Percentiles rank a stretch among this genome's conserved stretches.
Conservation (phyloP, 2,797 vertebrate species). For the Toxotes lorentzi region DNA sequence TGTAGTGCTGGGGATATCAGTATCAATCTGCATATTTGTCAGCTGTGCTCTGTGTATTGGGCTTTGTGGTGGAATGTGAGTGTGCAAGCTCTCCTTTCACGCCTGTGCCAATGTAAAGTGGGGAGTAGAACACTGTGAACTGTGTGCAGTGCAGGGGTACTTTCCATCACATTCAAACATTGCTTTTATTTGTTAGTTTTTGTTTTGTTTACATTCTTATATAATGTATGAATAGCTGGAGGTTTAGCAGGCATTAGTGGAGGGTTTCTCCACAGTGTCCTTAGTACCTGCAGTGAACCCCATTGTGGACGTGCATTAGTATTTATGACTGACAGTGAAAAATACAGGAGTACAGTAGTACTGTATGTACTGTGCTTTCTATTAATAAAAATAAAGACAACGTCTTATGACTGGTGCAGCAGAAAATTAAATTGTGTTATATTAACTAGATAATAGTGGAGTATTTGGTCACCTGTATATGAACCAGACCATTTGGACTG, state of each 20-base stretch:
- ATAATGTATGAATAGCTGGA: background rate
- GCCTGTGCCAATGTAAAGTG: slow-evolving; percentile 48
- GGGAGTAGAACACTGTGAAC: slow-evolving; percentile 34
- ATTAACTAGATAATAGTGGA: background rate
- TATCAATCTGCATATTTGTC: slow-evolving; percentile 71
- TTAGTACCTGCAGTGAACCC: background rate
- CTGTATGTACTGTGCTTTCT: background rate
- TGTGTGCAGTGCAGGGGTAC: background rate
- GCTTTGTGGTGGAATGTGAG: slow-evolving; percentile 65
- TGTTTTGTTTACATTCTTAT: slow-evolving; percentile 17
- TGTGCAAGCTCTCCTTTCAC: slow-evolving; percentile 53
- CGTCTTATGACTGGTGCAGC: background rate
- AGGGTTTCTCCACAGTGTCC: background rate
- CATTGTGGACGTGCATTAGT: background rate
- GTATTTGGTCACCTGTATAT: background rate
- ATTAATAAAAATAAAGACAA: background rate
- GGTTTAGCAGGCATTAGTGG: background rate
- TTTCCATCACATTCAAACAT: background rate
- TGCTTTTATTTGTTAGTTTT: slow-evolving; percentile 7
- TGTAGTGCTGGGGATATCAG: slow-evolving; percentile 61
- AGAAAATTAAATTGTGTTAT: background rate
- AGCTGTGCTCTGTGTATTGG: slow-evolving; percentile 58
- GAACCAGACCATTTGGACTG: background rate
- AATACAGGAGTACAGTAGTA: background rate
- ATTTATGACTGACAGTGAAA: background rate